Evolutionary conservation across 2,113 vertebrate genomes (phyloP).

Genomic region (Gobiocypris rarus): DNA sequence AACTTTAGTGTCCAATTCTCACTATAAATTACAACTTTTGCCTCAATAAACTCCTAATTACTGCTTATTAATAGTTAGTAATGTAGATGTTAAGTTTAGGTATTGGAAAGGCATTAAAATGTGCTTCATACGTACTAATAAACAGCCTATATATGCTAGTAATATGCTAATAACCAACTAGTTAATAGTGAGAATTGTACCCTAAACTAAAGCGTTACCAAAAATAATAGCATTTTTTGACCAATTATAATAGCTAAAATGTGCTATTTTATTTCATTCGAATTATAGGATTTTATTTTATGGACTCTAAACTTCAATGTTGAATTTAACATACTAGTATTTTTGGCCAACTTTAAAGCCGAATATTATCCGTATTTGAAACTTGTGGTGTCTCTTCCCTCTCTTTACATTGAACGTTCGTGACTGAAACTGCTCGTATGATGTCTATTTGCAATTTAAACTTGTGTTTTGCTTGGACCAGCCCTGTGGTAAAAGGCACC

Average conservation of each 20-base stretch:
- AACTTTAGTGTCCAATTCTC: no score
- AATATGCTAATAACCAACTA: no score
- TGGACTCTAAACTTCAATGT: neutral
- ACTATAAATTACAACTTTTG: no score
- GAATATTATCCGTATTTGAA: neutral
- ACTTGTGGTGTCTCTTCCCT: neutral
- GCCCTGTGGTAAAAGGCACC: neutral
- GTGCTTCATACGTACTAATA: no score
- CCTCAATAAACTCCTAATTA: no score
- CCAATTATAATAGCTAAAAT: neutral
- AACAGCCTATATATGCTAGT: no score
- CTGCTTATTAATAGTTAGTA: no score
- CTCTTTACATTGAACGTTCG: neutral
- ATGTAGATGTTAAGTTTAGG: no score
- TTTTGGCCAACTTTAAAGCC: neutral
- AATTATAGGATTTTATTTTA: neutral
- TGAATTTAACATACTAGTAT: neutral
- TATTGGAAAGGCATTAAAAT: no score
- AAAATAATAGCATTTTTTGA: neutral
- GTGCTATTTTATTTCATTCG: neutral
- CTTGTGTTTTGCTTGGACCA: constrained; percentile 6
- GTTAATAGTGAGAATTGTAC: no score
- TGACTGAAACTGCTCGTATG: neutral
- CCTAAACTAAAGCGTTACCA: no score
- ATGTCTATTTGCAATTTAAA: constrained; percentile 39